Evolutionary conservation across 2,797 vertebrate species (phyloP).

Genomic region (Anguilla megastoma): DNA sequence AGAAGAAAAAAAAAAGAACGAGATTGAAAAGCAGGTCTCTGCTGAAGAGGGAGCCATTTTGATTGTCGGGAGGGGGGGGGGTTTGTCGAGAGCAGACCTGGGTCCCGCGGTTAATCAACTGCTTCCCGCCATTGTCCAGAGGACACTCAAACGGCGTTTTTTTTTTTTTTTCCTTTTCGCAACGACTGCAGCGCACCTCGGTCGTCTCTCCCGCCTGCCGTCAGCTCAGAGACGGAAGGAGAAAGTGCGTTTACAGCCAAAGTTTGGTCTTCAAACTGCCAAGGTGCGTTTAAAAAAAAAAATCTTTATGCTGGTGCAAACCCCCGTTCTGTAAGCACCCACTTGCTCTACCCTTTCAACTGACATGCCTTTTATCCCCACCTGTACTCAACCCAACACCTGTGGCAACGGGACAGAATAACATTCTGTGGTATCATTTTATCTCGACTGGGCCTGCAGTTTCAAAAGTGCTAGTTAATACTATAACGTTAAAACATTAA

Average conservation of each 20-base stretch:
- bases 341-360: background rate
- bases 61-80: slow-evolving; percentile 33
- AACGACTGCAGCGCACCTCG: background rate
- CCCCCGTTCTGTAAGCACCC: background rate
- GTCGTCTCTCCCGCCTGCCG: background rate
- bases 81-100: slow-evolving; percentile 20
- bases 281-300: slow-evolving; percentile 12
- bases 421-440: background rate
- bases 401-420: background rate
- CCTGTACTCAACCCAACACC: slow-evolving; percentile 11
- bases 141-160: background rate
- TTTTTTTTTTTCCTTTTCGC: background rate
- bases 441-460: background rate
- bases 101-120: background rate
- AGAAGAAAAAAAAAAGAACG: background rate
- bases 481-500: slow-evolving; percentile 26
- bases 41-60: background rate
- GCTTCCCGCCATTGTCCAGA: background rate
- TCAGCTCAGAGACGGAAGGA: background rate
- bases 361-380: background rate
- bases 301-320: background rate
- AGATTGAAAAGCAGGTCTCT: background rate
- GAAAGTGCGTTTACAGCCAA: slow-evolving; percentile 70
- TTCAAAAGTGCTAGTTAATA: slow-evolving; percentile 32
- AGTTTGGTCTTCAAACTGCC: slow-evolving; percentile 66